A percentile compares a stretch with the other conserved stretches of the same genome.
These are phyloP conservation scores for Elachura formosa DNA, from an alignment of 2,113 vertebrate genomes.

Conservation along the genomic window DNA sequence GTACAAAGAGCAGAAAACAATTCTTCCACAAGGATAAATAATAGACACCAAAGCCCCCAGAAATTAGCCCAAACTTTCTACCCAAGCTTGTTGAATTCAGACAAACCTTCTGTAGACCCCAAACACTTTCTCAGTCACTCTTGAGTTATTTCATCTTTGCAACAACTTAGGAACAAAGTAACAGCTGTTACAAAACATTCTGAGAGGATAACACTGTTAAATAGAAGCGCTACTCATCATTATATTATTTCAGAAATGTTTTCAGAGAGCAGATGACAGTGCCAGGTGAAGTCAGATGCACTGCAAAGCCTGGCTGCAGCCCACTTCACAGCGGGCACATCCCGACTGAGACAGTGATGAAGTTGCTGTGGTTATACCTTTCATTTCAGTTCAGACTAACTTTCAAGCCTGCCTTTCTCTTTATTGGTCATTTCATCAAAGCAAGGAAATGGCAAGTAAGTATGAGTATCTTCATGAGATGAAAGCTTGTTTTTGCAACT, in stretches of 20 bases:
- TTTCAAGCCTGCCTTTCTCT: neutral
- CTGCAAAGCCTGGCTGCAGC: neutral
- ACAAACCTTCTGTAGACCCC: neutral
- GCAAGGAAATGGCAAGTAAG: neutral
- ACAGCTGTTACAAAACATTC: neutral
- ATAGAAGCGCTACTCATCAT: neutral
- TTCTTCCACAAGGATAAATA: neutral
- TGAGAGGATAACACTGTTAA: neutral
- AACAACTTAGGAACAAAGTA: neutral
- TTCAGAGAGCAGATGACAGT: neutral
- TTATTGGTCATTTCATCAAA: neutral
- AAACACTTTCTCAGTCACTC: neutral
- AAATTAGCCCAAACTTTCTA: neutral
- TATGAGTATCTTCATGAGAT: neutral
- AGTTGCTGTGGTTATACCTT: neutral
- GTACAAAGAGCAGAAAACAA: neutral
- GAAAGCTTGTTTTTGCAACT: constrained; percentile 1
- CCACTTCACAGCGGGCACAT: neutral
- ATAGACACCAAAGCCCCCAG: neutral
- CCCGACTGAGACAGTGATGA: neutral
- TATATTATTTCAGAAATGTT: neutral
- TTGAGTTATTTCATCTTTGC: neutral
- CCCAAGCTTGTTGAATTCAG: neutral
- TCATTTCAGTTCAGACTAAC: neutral
- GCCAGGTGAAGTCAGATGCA: neutral